These are phyloP conservation scores for Astropecten irregularis DNA, from an alignment of 53 echinoderm and acorn worm genomes.

Conservation along the genomic window DNA sequence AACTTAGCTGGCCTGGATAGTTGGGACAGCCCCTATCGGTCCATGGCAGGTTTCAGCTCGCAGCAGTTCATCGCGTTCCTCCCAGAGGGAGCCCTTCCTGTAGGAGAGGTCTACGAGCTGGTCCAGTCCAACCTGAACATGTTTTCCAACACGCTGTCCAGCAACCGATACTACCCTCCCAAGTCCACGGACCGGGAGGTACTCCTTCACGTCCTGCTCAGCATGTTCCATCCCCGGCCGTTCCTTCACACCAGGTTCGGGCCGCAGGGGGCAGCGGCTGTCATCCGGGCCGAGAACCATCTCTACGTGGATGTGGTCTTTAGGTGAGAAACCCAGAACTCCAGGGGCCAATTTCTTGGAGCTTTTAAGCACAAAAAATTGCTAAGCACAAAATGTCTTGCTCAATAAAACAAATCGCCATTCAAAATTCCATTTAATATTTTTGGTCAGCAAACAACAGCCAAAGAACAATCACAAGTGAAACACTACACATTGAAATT, in stretches of 20 bases:
- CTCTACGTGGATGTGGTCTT: slow-evolving; percentile 83
- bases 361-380: no score
- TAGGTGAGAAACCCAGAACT: slow-evolving; percentile 57
- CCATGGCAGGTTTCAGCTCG: slow-evolving; percentile 68
- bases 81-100: slow-evolving; percentile 67
- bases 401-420: no score
- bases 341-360: background rate
- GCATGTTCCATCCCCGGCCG: slow-evolving; percentile 81
- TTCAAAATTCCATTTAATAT: no score
- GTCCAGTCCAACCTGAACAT: slow-evolving; percentile 78
- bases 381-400: no score
- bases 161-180: slow-evolving; percentile 91
- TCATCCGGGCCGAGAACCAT: slow-evolving; percentile 79
- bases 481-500: no score
- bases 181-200: slow-evolving; percentile 66
- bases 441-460: no score
- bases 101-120: slow-evolving; percentile 75
- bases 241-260: slow-evolving; percentile 88
- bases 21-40: slow-evolving; percentile 52
- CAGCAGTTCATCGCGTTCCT: slow-evolving; percentile 72
- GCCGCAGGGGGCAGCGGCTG: slow-evolving; percentile 82
- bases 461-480: no score
- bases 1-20: slow-evolving; percentile 65
- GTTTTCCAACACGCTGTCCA: slow-evolving; percentile 85
- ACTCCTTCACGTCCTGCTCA: slow-evolving; percentile 73